Evolutionary conservation across 2,888 invertebrate genomes (phyloP).

Genomic region (Nymphalis urticae): DNA sequence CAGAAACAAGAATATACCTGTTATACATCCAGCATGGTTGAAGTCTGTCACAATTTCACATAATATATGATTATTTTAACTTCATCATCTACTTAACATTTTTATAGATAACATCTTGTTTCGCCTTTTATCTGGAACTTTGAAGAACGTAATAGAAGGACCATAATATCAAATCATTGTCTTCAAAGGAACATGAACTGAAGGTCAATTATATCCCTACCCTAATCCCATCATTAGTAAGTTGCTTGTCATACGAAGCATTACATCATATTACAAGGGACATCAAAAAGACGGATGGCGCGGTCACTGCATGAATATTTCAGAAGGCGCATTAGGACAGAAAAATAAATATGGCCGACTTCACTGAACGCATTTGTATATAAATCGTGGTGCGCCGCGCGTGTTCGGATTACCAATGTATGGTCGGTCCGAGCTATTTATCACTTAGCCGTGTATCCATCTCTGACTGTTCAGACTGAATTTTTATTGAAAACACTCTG

Average conservation of each 20-base stretch:
- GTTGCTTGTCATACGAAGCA: conserved; percentile 43
- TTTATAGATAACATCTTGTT: too few species aligned
- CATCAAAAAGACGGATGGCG: conserved; percentile 71
- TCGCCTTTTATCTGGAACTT: too few species aligned
- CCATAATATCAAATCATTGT: too few species aligned
- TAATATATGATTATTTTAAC: too few species aligned
- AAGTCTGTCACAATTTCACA: too few species aligned
- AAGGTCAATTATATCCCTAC: background rate
- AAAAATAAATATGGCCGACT: conserved; percentile 77
- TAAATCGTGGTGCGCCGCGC: conserved; percentile 71
- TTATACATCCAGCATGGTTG: too few species aligned
- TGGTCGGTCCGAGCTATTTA: conserved; percentile 58
- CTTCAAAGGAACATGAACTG: background rate
- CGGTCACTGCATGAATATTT: conserved; percentile 78
- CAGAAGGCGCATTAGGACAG: conserved; percentile 75
- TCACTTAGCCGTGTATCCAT: conserved; percentile 68
- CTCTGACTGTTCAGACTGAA: conserved; percentile 53
- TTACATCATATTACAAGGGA: conserved; percentile 65
- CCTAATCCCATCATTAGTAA: conserved; percentile 17
- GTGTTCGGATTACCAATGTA: conserved; percentile 68
- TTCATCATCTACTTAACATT: too few species aligned
- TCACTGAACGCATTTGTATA: conserved; percentile 74
- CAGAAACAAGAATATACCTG: too few species aligned
- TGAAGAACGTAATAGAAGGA: too few species aligned
- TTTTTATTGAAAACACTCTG: conserved; percentile 62